phyloP scores from a whole-genome alignment of 2,888 invertebrate species.

The Eilema sororculum region DNA sequence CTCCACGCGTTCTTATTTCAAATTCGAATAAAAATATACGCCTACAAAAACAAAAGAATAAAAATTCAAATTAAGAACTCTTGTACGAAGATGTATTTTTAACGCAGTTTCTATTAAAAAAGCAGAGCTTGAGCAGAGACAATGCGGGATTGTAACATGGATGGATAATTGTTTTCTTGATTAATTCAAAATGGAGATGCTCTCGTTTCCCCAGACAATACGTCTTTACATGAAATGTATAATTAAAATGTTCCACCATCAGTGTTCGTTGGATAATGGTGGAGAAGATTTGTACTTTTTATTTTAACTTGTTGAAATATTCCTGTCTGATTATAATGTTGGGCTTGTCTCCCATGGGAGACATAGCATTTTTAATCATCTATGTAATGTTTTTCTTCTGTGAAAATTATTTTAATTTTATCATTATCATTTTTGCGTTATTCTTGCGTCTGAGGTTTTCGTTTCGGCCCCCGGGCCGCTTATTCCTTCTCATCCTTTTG shows the following conservation, averaged over 20 bases:
- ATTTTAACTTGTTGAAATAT: conserved; percentile 15
- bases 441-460: no score
- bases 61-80: conserved; percentile 44
- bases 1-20: background rate
- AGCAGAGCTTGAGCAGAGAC: conserved; percentile 50
- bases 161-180: conserved; percentile 79
- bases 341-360: background rate
- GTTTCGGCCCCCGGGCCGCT: no score
- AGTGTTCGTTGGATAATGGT: conserved; percentile 23
- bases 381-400: background rate
- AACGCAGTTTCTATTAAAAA: conserved; percentile 35
- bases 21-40: conserved; percentile 14
- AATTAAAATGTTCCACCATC: conserved; percentile 28
- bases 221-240: conserved; percentile 32
- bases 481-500: no score
- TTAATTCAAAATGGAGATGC: conserved; percentile 69
- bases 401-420: background rate
- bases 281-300: conserved; percentile 18
- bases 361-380: background rate
- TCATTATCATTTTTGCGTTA: background rate
- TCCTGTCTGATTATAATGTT: conserved; percentile 14
- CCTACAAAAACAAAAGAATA: conserved; percentile 27
- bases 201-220: conserved; percentile 24
- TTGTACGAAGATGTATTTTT: conserved; percentile 44
- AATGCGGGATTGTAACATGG: conserved; percentile 67